These are phyloP conservation scores for Rhorus exstirpatorius DNA, from an alignment of 2,888 invertebrate species.

Conservation along the genomic window DNA sequence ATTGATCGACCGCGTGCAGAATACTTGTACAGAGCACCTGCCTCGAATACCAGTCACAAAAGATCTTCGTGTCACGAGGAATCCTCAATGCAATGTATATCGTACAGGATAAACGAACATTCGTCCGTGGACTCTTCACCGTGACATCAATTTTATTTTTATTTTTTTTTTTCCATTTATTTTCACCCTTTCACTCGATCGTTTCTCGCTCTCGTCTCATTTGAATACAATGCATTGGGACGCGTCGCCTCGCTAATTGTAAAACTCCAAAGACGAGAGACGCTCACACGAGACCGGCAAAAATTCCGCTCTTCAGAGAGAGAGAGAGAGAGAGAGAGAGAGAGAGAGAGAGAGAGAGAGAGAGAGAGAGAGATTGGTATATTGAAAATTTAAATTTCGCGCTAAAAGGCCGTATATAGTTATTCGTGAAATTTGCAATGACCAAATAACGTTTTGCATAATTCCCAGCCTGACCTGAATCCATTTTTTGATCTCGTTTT, in stretches of 20 bases:
- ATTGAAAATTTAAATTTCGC: conserved; percentile 62
- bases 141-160: conserved; percentile 71
- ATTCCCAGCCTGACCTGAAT: conserved; percentile 52
- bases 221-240: conserved; percentile 79
- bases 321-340: conserved; percentile 13
- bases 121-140: conserved; percentile 30
- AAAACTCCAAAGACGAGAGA: conserved; percentile 70
- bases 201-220: conserved; percentile 71
- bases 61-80: conserved; percentile 45
- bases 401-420: conserved; percentile 24
- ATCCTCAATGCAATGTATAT: conserved; percentile 64
- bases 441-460: conserved; percentile 16
- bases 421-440: conserved; percentile 54
- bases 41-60: conserved; percentile 39
- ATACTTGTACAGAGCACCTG: conserved; percentile 54
- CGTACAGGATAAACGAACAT: conserved; percentile 60
- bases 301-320: conserved; percentile 13
- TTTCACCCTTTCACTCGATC: conserved; percentile 69
- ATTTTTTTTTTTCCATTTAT: conserved; percentile 28
- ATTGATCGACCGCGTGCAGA: conserved; percentile 48
- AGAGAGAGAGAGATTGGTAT: conserved; percentile 20
- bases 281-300: conserved; percentile 4
- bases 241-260: conserved; percentile 78
- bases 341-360: conserved; percentile 13
- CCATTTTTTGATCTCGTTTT: conserved; percentile 49